Conservation (phyloP, 2,888 invertebrate genomes). For the Scelioninae gen. 2 region DNA sequence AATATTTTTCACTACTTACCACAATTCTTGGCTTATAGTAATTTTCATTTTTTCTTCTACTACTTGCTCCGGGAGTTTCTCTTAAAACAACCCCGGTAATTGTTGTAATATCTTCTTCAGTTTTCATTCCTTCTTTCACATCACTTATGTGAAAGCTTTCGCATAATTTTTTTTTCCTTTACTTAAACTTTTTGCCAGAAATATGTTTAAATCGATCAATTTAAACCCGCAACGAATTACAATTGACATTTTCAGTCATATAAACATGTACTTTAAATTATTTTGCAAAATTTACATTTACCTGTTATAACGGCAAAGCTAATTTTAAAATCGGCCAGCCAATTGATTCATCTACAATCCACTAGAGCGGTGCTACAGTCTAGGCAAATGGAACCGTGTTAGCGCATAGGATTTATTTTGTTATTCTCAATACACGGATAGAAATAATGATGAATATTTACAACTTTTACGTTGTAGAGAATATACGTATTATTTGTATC, state of each 20-base stretch:
- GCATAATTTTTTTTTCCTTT: slow-evolving; percentile 4
- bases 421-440: no score
- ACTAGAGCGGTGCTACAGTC: neutral
- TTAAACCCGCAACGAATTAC: neutral
- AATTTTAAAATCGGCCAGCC: neutral
- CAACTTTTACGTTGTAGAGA: no score
- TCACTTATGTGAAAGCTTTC: slow-evolving; percentile 2
- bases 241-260: neutral
- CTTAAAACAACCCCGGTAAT: neutral
- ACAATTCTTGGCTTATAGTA: neutral
- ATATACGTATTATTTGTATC: no score
- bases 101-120: neutral
- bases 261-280: no score
- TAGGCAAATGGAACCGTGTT: neutral
- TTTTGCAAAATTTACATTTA: no score
- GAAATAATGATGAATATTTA: no score
- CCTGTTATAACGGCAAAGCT: no score
- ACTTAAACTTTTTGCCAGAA: neutral
- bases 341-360: neutral
- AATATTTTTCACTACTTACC: no score
- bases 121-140: neutral
- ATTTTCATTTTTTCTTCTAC: slow-evolving; percentile 4
- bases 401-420: no score
- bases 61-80: slow-evolving; percentile 9
- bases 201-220: neutral